phyloP scores from a whole-genome alignment of 1,140 invertebrate genomes.

The Limonius californicus region DNA sequence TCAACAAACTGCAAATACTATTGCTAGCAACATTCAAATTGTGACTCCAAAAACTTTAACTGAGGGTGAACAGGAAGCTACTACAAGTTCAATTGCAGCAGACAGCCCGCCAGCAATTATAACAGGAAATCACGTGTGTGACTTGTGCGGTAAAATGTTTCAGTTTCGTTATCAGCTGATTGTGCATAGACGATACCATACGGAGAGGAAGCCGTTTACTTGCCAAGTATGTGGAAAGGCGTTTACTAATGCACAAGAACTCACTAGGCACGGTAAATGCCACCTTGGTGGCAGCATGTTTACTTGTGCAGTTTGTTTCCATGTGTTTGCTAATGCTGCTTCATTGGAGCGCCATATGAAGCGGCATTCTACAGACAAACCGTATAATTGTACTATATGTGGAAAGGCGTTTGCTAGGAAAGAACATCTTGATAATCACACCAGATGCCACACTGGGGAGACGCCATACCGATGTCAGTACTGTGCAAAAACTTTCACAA shows the following conservation, averaged over 20 bases:
- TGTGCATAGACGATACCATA: conserved; percentile 78
- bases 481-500: conserved; percentile 67
- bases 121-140: conserved; percentile 70
- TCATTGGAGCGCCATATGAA: conserved; percentile 72
- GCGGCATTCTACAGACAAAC: conserved; percentile 74
- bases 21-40: conserved; percentile 40
- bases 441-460: conserved; percentile 80
- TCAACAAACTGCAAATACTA: conserved; percentile 21
- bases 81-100: conserved; percentile 49
- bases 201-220: conserved; percentile 78
- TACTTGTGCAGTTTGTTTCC: conserved; percentile 68
- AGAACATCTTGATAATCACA: conserved; percentile 80
- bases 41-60: conserved; percentile 53
- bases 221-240: conserved; percentile 80
- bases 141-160: conserved; percentile 80
- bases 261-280: conserved; percentile 75
- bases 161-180: conserved; percentile 82
- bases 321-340: conserved; percentile 69
- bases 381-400: conserved; percentile 76
- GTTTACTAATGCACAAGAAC: conserved; percentile 69
- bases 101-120: conserved; percentile 54
- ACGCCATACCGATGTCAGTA: conserved; percentile 65
- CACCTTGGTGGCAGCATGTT: conserved; percentile 73
- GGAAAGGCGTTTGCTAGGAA: conserved; percentile 84
- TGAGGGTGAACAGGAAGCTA: conserved; percentile 55